Evolutionary conservation across 2,797 vertebrate genomes (phyloP).

Genomic region (Pseudocheirus occidentalis): DNA sequence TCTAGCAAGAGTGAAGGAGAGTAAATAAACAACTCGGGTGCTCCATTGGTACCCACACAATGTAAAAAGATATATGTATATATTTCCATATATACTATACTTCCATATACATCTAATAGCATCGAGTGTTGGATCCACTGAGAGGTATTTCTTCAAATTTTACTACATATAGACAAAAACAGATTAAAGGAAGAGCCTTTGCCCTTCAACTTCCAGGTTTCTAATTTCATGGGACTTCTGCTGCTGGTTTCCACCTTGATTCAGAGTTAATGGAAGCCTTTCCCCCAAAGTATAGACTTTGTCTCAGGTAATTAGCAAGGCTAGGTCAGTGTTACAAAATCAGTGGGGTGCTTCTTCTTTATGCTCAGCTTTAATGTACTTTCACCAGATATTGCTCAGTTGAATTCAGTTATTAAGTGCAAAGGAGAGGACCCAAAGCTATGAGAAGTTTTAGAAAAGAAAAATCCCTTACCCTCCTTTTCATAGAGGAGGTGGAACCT

Average conservation of each 20-base stretch:
- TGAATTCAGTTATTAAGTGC: neutral
- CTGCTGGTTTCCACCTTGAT: neutral
- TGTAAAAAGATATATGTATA: too few species aligned
- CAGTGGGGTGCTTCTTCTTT: neutral
- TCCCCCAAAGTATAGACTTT: neutral
- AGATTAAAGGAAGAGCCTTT: neutral
- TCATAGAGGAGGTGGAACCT: neutral
- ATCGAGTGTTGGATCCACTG: neutral
- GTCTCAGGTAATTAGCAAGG: neutral
- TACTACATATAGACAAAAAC: neutral
- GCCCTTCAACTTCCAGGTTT: too few species aligned
- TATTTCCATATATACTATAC: neutral
- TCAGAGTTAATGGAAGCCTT: neutral
- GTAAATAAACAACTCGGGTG: too few species aligned
- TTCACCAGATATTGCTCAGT: neutral
- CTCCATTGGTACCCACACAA: too few species aligned
- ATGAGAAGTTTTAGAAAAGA: neutral
- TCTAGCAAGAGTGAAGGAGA: too few species aligned
- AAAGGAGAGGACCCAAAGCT: neutral
- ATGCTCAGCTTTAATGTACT: neutral
- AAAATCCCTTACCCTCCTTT: neutral
- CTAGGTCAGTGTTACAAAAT: neutral
- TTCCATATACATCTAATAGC: neutral
- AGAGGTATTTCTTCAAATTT: neutral
- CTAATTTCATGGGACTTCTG: too few species aligned